Base-by-base conservation (phyloP, 2,113 vertebrate species). In the Cephalopholis sonnerati region DNA sequence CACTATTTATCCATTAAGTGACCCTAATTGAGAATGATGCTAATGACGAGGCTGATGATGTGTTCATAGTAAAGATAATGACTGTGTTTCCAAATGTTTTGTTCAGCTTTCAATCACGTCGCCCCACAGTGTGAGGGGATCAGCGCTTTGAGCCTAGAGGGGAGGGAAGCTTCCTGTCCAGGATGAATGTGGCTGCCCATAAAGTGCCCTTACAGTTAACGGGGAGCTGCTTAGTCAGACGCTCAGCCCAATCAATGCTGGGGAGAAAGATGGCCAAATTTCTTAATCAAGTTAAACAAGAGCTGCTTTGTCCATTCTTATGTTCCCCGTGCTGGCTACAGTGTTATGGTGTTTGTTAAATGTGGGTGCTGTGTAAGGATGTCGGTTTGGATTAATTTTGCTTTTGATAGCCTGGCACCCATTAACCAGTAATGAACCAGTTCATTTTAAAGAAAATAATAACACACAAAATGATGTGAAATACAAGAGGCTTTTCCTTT, bases 201-300 rank as follows among this genome's bases (percentile, higher is more conserved):
- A 85, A 86, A 88, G 67, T 87, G 84, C 74, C 86, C 80, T 72
- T 63, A 88, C 77, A 77, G 62, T 85, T 79, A 91, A 83, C 51
- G 74, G 51, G 54, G 36, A 86, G 87, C 83, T 88, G 79, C 90
- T 88, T 85, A 75, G 86, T 89, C 85, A 90, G 87, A 74, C 54
- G 24, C 46, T 79, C 70, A 3, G 66, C 53, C 61, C 65, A 88
- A 89, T 91, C 83, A 81, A 86, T 83, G 77, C 57, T 3, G 41
- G 36, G 55, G 57, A 84, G 80, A 86, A 84, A 63, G 54, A 74
- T 32, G 62, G 86, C 22, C 74, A 68, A 46, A 87, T 84, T 81
- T 90, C 86, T 82, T 82, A 82, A 83, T 90, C 80, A 76, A 81
- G 85, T 67, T 53, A 72, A 89, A 89, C 74, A 62, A 77, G 73